Base-by-base conservation (phyloP, 2,888 invertebrate species). In the Baccha elongata region DNA sequence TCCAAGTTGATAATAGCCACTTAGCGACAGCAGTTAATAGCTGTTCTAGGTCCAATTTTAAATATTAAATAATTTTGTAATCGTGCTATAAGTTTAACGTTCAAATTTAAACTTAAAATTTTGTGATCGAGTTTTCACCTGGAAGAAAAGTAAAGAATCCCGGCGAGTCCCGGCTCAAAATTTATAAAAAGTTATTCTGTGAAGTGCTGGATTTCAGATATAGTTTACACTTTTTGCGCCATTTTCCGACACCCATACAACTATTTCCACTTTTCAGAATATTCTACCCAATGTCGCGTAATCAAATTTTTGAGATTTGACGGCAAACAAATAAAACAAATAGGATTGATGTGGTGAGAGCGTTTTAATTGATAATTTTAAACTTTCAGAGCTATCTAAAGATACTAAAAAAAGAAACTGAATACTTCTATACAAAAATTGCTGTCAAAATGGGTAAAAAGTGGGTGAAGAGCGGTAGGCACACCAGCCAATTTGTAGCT, bases 261-360 rank as follows among this genome's bases (percentile, higher is more conserved):
- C 0, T 48, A 7, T 48, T 48, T 48, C n/a, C 3, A 48, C 5
- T 23, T 48, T 48, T 48, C 17, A 19, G 44, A 44, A 17, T 44
- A 6, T 10, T 3, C 17, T 42, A 13, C 42, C 42, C 8, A 17
- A 17, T 42, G 2, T 42, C 42, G 15, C 42, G 42, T 1, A 7
- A 13, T 3, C 19, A 11, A 48, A 48, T 48, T 48, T 48, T 46
- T 46, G 42, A 42, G 17, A 42, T 42, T 42, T 42, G 17, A 17
- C 8, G 8, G 17, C 1, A 42, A 42, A 17, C 17, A 3, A 17
- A 17, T 1, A 44, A 44, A 44, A 11, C 19, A 11, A 44, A 44
- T 15, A 17, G 13, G 13, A 2, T 26, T 23, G 48, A 48, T 48
- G 48, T 23, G 11, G 19, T 44, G 1, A 19, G 44, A 44, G 19